phyloP scores from a whole-genome alignment of 2,797 vertebrate species.

The Enoplosus armatus region DNA sequence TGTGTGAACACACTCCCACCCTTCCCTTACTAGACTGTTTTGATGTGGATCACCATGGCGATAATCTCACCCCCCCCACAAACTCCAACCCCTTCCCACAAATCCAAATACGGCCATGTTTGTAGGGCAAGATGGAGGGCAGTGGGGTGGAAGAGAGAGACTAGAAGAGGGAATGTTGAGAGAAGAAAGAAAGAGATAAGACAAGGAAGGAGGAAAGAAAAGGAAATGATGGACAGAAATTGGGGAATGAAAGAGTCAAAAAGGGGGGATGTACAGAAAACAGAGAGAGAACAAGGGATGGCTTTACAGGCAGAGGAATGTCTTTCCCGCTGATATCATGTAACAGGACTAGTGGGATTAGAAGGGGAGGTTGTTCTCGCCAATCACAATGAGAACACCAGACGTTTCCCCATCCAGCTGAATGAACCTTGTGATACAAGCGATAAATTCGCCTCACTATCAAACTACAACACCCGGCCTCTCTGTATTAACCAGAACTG shows the following conservation, averaged over 20 bases:
- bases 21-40: constrained; percentile 60
- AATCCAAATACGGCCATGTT: constrained; percentile 79
- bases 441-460: constrained; percentile 27
- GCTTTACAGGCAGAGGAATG: constrained; percentile 72
- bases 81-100: constrained; percentile 52
- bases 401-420: constrained; percentile 54
- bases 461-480: constrained; percentile 6
- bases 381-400: constrained; percentile 59
- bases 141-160: constrained; percentile 44
- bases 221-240: constrained; percentile 3
- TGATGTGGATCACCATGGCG: constrained; percentile 69
- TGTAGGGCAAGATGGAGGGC: constrained; percentile 57
- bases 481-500: constrained; percentile 12
- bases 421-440: constrained; percentile 52
- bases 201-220: constrained; percentile 1
- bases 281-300: constrained; percentile 49
- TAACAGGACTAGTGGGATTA: constrained; percentile 66
- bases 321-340: constrained; percentile 71
- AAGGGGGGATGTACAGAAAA: constrained; percentile 38
- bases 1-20: constrained; percentile 51
- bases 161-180: constrained; percentile 20
- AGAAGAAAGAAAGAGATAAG: constrained; percentile 27
- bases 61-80: constrained; percentile 66
- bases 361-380: constrained; percentile 57
- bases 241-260: constrained; percentile 17